Conservation (phyloP, 2,888 invertebrate genomes). For the Drosophila eohydei region DNA sequence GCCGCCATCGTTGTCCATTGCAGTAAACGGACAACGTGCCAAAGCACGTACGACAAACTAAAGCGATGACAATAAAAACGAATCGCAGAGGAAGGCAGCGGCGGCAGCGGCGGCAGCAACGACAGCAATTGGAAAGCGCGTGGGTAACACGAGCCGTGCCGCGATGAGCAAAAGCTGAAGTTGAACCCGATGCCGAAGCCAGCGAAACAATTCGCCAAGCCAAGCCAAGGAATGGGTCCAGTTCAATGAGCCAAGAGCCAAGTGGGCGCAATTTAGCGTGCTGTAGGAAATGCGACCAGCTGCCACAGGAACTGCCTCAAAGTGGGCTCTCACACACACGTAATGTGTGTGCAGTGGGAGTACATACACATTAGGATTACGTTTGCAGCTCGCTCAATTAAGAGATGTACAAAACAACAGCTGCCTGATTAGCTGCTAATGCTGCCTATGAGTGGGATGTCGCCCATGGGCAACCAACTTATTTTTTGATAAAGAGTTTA, state of each 20-base stretch:
- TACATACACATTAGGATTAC: conserved; percentile 16
- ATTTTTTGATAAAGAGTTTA: background rate
- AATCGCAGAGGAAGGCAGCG: conserved; percentile 48
- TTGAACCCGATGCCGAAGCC: conserved; percentile 39
- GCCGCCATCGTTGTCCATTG: conserved; percentile 52
- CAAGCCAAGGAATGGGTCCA: conserved; percentile 26
- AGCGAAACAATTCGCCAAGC: conserved; percentile 29
- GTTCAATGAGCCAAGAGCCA: conserved; percentile 77
- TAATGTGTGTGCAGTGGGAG: conserved; percentile 11
- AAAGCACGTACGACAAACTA: conserved; percentile 77
- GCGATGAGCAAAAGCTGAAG: conserved; percentile 9
- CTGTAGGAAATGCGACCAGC: conserved; percentile 66
- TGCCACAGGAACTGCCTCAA: conserved; percentile 61
- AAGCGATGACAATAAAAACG: conserved; percentile 77
- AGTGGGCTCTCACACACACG: conserved; percentile 39
- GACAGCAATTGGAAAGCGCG: conserved; percentile 67
- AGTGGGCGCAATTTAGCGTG: conserved; percentile 72
- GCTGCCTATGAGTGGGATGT: conserved; percentile 13
- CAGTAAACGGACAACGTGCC: conserved; percentile 76
- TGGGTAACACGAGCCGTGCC: conserved; percentile 78
- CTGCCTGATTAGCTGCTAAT: conserved; percentile 19
- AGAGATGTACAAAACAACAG: conserved; percentile 1
- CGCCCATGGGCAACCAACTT: background rate
- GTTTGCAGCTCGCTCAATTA: conserved; percentile 19
- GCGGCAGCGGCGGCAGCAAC: background rate